phyloP scores from a whole-genome alignment of 2,797 vertebrate genomes.

The Sibirionetta formosa region DNA sequence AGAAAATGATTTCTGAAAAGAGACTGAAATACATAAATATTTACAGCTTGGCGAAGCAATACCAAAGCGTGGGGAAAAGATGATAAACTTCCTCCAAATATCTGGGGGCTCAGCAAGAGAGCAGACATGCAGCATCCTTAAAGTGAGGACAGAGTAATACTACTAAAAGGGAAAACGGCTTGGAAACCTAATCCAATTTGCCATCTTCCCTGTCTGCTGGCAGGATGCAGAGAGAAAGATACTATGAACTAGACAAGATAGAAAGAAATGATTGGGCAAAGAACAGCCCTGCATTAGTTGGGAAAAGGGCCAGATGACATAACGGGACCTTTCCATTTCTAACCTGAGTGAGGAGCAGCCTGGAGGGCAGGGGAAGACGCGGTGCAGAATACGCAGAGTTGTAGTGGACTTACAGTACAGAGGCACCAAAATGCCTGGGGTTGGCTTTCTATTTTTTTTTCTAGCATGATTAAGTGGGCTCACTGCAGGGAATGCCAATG shows the following conservation, averaged over 20 bases:
- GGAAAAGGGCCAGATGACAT: not conserved
- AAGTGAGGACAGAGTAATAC: not conserved
- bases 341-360: not conserved
- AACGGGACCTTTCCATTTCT: not conserved
- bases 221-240: not conserved
- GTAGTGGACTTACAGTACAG: not conserved
- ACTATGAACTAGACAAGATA: not conserved
- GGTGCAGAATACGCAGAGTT: not conserved
- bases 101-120: not conserved
- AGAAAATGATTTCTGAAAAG: not conserved
- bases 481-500: slow-evolving; percentile 61
- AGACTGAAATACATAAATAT: slow-evolving; percentile 1
- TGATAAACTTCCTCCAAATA: not conserved
- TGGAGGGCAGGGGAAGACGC: not conserved
- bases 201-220: not conserved
- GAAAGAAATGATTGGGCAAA: not conserved
- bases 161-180: not conserved
- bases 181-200: not conserved
- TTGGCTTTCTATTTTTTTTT: not conserved
- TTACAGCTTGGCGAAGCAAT: not conserved
- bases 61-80: not conserved
- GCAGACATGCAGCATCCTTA: not conserved
- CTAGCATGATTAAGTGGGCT: slow-evolving; percentile 34
- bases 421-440: not conserved
- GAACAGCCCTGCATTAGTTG: not conserved